Percentiles rank a stretch among this genome's conserved stretches.
These are phyloP conservation scores for Lordiphosa collinella DNA, from an alignment of 1,140 invertebrate species.

Conservation along the genomic window DNA sequence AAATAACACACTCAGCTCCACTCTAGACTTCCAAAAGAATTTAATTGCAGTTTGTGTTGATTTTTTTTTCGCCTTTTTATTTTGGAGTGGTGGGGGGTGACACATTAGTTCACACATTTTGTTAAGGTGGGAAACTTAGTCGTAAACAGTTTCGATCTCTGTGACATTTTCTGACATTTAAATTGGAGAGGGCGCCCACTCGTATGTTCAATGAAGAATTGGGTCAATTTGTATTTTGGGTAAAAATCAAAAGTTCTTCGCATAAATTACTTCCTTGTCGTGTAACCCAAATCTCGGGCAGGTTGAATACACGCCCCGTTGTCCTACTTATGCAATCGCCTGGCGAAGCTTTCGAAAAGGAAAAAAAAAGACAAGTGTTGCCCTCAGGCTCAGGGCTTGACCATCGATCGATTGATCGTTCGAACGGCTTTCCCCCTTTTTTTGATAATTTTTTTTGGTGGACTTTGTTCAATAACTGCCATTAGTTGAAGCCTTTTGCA, in stretches of 20 bases:
- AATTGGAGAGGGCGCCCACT: slow-evolving; percentile 26
- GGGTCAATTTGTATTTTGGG: slow-evolving; percentile 1
- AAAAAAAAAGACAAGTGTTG: slow-evolving; percentile 26
- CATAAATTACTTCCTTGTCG: slow-evolving; percentile 30
- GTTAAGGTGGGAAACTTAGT: slow-evolving; percentile 9
- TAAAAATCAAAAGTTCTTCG: slow-evolving; percentile 45
- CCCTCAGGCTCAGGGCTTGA: slow-evolving; percentile 28
- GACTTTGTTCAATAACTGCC: slow-evolving; percentile 17
- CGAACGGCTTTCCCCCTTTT: slow-evolving; percentile 7
- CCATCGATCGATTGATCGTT: slow-evolving; percentile 26
- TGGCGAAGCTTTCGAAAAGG: slow-evolving; percentile 28
- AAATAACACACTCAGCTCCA: slow-evolving; percentile 1
- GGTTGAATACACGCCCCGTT: slow-evolving; percentile 29
- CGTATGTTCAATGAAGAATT: slow-evolving; percentile 17
- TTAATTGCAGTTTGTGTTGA: slow-evolving; percentile 4
- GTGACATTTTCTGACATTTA: slow-evolving; percentile 55
- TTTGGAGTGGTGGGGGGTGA: background rate
- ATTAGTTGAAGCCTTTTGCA: slow-evolving; percentile 7
- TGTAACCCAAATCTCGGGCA: slow-evolving; percentile 33
- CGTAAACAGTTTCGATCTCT: slow-evolving; percentile 24
- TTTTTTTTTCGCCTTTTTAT: background rate
- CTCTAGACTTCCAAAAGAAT: slow-evolving; percentile 7
- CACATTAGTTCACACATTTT: slow-evolving; percentile 20
- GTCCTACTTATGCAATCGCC: slow-evolving; percentile 53
- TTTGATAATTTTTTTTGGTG: background rate